phyloP scores from a whole-genome alignment of 2,888 invertebrate species.

The Phasia obesa region DNA sequence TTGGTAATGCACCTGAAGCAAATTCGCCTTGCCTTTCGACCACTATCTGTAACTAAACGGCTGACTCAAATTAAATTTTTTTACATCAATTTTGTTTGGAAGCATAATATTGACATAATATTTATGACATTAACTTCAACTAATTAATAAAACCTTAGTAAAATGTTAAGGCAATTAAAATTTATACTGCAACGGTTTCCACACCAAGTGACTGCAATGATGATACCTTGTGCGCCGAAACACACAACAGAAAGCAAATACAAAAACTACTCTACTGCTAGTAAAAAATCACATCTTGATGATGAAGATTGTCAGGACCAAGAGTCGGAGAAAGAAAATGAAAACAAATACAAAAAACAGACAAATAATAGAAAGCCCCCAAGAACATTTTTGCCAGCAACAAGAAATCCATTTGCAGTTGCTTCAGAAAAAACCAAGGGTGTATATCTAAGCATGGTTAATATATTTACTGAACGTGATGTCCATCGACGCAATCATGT shows the following conservation, averaged over 20 bases:
- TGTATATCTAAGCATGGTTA: constrained; percentile 88
- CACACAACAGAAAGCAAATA: not conserved
- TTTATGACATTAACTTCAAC: no score
- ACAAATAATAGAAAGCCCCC: constrained; percentile 29
- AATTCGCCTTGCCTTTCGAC: no score
- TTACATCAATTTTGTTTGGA: not conserved
- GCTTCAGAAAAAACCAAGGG: constrained; percentile 83
- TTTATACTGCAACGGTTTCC: constrained; percentile 18
- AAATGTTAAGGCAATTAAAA: constrained; percentile 45
- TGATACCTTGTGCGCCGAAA: not conserved
- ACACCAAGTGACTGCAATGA: not conserved
- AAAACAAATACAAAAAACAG: constrained; percentile 19
- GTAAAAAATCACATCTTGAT: constrained; percentile 11
- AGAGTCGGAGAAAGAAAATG: not conserved
- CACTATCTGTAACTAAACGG: no score
- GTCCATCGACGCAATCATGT: constrained; percentile 92
- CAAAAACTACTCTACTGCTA: constrained; percentile 35
- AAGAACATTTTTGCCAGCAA: constrained; percentile 73
- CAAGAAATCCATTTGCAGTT: constrained; percentile 78
- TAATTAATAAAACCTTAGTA: not conserved
- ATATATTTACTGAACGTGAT: constrained; percentile 88
- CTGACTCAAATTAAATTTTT: no score
- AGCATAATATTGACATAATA: not conserved
- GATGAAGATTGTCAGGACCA: constrained; percentile 11
- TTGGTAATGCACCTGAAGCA: no score